Conservation (phyloP, 2,888 invertebrate species). For the Dicycla oo region DNA sequence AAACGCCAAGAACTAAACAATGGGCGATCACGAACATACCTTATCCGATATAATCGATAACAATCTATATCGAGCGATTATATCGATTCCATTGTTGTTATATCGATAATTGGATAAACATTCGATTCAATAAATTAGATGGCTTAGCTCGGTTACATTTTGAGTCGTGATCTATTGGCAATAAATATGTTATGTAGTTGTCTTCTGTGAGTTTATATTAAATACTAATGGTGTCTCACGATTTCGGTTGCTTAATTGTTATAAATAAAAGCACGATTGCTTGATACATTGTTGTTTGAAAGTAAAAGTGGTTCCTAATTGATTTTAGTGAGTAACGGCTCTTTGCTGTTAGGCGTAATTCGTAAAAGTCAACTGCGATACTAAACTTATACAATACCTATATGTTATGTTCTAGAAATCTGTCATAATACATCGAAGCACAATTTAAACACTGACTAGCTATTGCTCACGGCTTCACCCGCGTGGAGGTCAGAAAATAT, state of each 20-base stretch:
- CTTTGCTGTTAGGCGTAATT: conserved; percentile 9
- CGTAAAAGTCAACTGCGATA: conserved; percentile 15
- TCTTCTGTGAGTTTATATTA: conserved; percentile 20
- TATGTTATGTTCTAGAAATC: not conserved
- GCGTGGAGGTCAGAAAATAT: no score
- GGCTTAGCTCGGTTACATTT: conserved; percentile 59
- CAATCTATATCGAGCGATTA: conserved; percentile 66
- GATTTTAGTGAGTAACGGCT: conserved; percentile 25
- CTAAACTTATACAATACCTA: no score
- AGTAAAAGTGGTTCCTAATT: conserved; percentile 56
- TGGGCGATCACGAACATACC: conserved; percentile 66
- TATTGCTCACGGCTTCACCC: rapidly evolving
- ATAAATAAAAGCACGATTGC: conserved; percentile 47
- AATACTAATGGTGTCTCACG: conserved; percentile 57
- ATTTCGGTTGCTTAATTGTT: conserved; percentile 46
- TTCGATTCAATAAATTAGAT: conserved; percentile 67
- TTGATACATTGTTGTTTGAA: conserved; percentile 19
- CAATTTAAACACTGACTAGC: not conserved
- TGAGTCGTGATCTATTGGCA: conserved; percentile 60
- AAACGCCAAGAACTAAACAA: conserved; percentile 62
- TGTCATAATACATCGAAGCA: conserved; percentile 11
- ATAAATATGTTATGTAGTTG: conserved; percentile 42
- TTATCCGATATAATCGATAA: conserved; percentile 63
- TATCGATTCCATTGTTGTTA: conserved; percentile 68
- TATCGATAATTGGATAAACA: conserved; percentile 69